Conservation (phyloP, 2,888 invertebrate species). For the Microctonus hyperodae region DNA sequence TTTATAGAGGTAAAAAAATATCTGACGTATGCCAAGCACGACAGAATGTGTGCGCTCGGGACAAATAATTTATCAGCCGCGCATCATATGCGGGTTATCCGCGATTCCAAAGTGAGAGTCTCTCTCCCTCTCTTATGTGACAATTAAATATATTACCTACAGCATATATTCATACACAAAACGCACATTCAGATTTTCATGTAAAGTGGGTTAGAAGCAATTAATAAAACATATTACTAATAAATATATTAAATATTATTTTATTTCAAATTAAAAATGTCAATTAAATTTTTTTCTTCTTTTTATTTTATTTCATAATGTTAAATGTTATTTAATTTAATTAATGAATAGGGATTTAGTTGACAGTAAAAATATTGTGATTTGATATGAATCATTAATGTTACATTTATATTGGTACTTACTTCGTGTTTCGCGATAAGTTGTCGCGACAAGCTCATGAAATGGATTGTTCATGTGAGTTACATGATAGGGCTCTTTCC, state of each 20-base stretch:
- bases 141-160: too few relatives aligned
- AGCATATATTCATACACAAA: too few relatives aligned
- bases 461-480: slow-evolving; percentile 88
- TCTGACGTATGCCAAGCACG: slow-evolving; percentile 18
- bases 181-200: too few relatives aligned
- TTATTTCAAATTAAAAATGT: too few relatives aligned
- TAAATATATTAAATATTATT: too few relatives aligned
- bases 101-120: slow-evolving; percentile 5
- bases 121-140: background rate
- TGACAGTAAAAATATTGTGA: slow-evolving; percentile 7
- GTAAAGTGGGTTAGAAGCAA: too few relatives aligned
- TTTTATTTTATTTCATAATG: too few relatives aligned
- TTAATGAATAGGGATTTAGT: slow-evolving; percentile 9
- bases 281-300: too few relatives aligned
- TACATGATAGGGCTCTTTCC: slow-evolving; percentile 80
- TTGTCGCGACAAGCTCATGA: slow-evolving; percentile 79
- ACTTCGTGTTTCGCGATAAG: slow-evolving; percentile 89
- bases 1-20: slow-evolving; percentile 9
- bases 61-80: background rate
- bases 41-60: background rate
- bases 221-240: too few relatives aligned
- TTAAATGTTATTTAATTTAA: too few relatives aligned
- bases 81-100: slow-evolving; percentile 18
- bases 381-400: background rate
- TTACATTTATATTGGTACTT: slow-evolving; percentile 62